These are phyloP conservation scores for Pseudoips prasinana DNA, from an alignment of 2,888 invertebrate genomes.

Conservation along the genomic window DNA sequence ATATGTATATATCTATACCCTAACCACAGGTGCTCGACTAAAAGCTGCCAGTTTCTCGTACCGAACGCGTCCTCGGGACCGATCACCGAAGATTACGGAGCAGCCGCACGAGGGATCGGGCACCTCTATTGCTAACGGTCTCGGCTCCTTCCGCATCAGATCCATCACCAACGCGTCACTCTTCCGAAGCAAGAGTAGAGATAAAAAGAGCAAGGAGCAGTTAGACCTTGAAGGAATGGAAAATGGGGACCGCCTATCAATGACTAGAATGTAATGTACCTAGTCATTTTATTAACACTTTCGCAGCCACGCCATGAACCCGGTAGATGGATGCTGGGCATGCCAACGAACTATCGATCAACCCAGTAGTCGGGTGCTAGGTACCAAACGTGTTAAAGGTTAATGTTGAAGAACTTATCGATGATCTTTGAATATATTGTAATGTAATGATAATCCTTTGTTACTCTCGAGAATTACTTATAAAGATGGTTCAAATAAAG, in stretches of 20 bases:
- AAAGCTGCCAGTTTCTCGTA: slow-evolving; percentile 69
- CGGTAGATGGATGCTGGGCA: too few relatives aligned
- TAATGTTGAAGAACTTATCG: too few relatives aligned
- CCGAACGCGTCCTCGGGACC: slow-evolving; percentile 54
- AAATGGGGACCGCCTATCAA: slow-evolving; percentile 49
- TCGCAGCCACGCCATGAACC: too few relatives aligned
- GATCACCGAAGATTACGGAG: slow-evolving; percentile 54
- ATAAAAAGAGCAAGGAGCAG: slow-evolving; percentile 47
- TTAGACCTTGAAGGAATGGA: slow-evolving; percentile 39
- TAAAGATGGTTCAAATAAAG: too few relatives aligned
- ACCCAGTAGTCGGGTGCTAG: too few relatives aligned
- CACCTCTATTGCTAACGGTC: slow-evolving; percentile 47
- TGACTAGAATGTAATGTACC: slow-evolving; percentile 54
- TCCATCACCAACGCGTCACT: slow-evolving; percentile 67
- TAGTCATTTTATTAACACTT: too few relatives aligned
- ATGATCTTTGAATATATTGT: too few relatives aligned
- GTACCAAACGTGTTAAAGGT: too few relatives aligned
- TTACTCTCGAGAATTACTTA: too few relatives aligned
- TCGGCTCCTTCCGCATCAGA: slow-evolving; percentile 58
- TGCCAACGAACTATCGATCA: too few relatives aligned
- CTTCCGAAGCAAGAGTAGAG: slow-evolving; percentile 53
- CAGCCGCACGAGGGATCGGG: slow-evolving; percentile 43
- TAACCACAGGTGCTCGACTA: slow-evolving; percentile 45
- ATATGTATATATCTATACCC: too few relatives aligned
- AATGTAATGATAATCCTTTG: too few relatives aligned